These are phyloP conservation scores for Penaeus vannamei DNA, from an alignment of 1,140 invertebrate species.

Conservation along the genomic window DNA sequence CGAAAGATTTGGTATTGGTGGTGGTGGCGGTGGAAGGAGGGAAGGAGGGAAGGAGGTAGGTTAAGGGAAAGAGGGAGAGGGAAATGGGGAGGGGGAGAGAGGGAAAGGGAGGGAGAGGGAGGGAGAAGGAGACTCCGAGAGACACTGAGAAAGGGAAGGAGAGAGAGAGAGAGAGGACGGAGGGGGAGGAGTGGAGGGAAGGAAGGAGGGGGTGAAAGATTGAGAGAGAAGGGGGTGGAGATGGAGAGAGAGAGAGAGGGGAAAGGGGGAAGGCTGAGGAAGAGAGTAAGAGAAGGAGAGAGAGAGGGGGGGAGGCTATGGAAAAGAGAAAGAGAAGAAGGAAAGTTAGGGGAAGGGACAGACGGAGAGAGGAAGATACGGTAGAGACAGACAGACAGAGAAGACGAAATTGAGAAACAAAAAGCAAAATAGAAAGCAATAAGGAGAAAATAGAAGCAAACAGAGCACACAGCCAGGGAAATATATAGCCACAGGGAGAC, in stretches of 20 bases:
- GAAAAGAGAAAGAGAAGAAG: not conserved
- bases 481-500: no score
- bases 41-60: no score
- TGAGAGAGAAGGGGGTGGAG: not conserved
- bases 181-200: not conserved
- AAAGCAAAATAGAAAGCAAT: not conserved
- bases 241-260: not conserved
- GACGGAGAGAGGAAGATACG: no score
- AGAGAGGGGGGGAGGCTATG: not conserved
- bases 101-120: no score
- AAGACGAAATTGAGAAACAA: not conserved
- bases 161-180: no score
- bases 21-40: no score
- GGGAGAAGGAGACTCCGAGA: no score
- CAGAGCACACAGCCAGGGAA: not conserved
- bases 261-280: not conserved
- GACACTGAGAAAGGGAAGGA: no score
- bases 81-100: no score
- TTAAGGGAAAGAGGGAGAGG: no score
- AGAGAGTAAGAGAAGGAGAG: not conserved
- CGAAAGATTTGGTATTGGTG: no score
- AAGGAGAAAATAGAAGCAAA: not conserved
- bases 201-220: not conserved
- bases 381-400: not conserved
- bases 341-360: no score